phyloP scores from a whole-genome alignment of 2,797 vertebrate genomes.

The Amblyraja radiata region DNA sequence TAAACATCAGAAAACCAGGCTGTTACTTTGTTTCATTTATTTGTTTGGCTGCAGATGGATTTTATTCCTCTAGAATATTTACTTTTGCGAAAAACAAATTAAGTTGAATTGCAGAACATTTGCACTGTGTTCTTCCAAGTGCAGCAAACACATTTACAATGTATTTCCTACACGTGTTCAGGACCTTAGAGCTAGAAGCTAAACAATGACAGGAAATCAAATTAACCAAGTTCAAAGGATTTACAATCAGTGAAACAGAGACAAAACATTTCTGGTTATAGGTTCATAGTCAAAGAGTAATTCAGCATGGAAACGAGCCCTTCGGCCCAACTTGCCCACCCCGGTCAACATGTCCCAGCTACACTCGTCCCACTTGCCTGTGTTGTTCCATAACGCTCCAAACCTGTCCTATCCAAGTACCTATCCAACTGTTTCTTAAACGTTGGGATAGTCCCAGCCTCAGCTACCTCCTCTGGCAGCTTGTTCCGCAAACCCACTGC shows the following conservation, averaged over 20 bases:
- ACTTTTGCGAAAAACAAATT: neutral
- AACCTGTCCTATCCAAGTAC: too few relatives aligned
- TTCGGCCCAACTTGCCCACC: too few relatives aligned
- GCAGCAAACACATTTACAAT: neutral
- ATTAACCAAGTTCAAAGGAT: neutral
- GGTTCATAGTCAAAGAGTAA: too few relatives aligned
- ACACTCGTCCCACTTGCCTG: too few relatives aligned
- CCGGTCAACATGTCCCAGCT: too few relatives aligned
- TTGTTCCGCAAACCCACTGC: too few relatives aligned
- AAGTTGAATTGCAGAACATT: neutral
- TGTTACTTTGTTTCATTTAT: neutral
- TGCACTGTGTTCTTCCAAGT: neutral
- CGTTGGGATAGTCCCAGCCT: too few relatives aligned
- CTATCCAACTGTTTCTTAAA: too few relatives aligned
- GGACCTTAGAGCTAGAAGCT: neutral
- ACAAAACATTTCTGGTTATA: neutral
- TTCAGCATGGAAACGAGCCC: too few relatives aligned
- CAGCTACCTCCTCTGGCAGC: too few relatives aligned
- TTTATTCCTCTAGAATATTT: neutral
- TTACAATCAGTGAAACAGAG: neutral
- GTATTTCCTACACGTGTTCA: neutral
- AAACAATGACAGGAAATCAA: slow-evolving; percentile 22
- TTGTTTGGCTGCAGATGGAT: slow-evolving; percentile 19
- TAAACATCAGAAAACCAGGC: neutral
- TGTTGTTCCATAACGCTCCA: too few relatives aligned